These are phyloP conservation scores for Phenganax subtilis DNA, from an alignment of 92 coral and sea anemone genomes.

Conservation along the genomic window DNA sequence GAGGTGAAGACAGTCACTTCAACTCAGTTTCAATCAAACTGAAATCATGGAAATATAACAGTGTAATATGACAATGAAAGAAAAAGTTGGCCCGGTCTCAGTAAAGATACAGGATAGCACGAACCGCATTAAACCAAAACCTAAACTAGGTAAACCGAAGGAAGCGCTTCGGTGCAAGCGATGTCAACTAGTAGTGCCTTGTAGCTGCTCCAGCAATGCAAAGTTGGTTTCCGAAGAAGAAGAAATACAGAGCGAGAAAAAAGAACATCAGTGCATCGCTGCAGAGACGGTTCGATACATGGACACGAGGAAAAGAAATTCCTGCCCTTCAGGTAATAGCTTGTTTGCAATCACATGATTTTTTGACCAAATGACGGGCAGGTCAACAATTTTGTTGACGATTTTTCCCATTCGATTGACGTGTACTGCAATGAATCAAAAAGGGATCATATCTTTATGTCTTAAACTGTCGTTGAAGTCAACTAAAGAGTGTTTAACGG, in stretches of 20 bases:
- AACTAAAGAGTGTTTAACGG: too few species aligned
- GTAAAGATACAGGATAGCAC: background rate
- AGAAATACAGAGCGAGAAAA: conserved; percentile 5
- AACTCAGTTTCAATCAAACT: conserved; percentile 2
- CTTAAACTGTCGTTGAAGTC: too few species aligned
- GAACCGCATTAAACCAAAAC: background rate
- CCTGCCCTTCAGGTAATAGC: conserved; percentile 1
- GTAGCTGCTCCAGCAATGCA: conserved; percentile 5
- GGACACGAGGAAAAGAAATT: conserved; percentile 15
- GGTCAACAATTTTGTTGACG: too few species aligned
- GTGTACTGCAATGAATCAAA: too few species aligned
- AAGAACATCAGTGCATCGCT: conserved; percentile 29
- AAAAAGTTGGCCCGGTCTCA: conserved; percentile 14
- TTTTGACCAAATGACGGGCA: too few species aligned
- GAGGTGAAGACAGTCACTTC: conserved; percentile 18
- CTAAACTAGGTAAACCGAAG: too few species aligned
- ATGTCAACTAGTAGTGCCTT: conserved; percentile 32
- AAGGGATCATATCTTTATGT: too few species aligned
- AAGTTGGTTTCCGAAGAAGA: conserved; percentile 10
- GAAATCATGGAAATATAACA: conserved; percentile 11
- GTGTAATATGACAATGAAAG: conserved; percentile 3
- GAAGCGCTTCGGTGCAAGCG: conserved; percentile 1
- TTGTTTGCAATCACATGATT: too few species aligned
- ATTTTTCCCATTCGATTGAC: too few species aligned
- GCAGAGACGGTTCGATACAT: conserved; percentile 23